phyloP scores from a whole-genome alignment of 37 sponge, comb jelly and placozoan species.

The Halisarca cf. caerulea region DNA sequence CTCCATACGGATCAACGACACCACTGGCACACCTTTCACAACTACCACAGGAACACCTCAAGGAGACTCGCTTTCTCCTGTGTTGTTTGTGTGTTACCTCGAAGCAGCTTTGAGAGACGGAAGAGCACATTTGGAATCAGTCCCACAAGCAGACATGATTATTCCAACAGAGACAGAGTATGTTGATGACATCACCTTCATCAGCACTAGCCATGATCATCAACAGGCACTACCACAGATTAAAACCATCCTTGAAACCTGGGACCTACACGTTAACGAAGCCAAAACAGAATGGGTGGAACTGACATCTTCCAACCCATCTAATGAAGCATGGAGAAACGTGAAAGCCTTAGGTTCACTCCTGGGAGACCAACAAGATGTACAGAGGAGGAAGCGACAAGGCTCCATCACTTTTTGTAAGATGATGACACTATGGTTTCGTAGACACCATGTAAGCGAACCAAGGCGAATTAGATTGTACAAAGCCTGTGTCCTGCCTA shows the following conservation, averaged over 20 bases:
- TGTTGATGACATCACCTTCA: constrained; percentile 4
- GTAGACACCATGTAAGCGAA: constrained; percentile 1
- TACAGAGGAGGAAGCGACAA: constrained; percentile 8
- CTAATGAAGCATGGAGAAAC: constrained; percentile 5
- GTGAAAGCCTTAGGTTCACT: constrained; percentile 14
- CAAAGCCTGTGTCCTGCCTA: constrained; percentile 18
- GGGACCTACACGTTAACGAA: constrained; percentile 16
- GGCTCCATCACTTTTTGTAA: neutral
- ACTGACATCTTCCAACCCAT: neutral
- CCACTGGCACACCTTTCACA: constrained; percentile 13
- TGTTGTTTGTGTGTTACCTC: constrained; percentile 31
- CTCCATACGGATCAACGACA: constrained; percentile 2
- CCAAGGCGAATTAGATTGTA: neutral
- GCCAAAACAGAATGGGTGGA: constrained; percentile 19
- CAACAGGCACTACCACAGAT: neutral
- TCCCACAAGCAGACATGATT: constrained; percentile 13
- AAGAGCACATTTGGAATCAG: constrained; percentile 23
- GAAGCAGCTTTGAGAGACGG: constrained; percentile 17
- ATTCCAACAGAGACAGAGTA: constrained; percentile 23
- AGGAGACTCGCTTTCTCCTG: constrained; percentile 14
- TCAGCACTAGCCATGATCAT: neutral
- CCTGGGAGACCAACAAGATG: constrained; percentile 10
- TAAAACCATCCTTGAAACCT: neutral
- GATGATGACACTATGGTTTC: constrained; percentile 18
- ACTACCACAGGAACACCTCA: constrained; percentile 31